Percentiles rank a stretch among this genome's conserved stretches.
These are phyloP conservation scores for Epinotia ramella DNA, from an alignment of 2,888 invertebrate genomes.

Conservation along the genomic window DNA sequence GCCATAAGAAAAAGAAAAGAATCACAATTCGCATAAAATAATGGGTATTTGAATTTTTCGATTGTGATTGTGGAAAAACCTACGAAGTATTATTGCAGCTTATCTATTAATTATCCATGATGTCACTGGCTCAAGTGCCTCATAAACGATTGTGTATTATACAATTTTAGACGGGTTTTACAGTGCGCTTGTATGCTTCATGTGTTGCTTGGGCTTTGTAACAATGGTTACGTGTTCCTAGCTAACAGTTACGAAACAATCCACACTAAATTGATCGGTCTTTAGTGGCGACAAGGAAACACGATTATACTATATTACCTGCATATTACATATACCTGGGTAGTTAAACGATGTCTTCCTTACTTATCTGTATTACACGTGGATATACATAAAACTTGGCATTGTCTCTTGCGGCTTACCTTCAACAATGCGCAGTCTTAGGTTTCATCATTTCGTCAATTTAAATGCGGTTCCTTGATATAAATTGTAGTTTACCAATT, in stretches of 20 bases:
- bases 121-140: conserved; percentile 21
- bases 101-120: background rate
- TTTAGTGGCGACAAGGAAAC: conserved; percentile 68
- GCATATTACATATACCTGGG: conserved; percentile 5
- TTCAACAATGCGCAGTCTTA: conserved; percentile 25
- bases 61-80: background rate
- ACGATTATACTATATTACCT: conserved; percentile 31
- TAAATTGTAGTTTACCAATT: background rate
- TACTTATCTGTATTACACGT: conserved; percentile 41
- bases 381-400: conserved; percentile 40
- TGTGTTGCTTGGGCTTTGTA: conserved; percentile 63
- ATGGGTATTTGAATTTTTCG: conserved; percentile 27
- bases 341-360: conserved; percentile 4
- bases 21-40: conserved; percentile 28
- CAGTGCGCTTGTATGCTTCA: conserved; percentile 48
- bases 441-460: conserved; percentile 30
- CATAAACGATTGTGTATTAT: conserved; percentile 33
- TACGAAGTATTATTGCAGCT: background rate
- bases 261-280: conserved; percentile 74
- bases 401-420: conserved; percentile 34
- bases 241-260: conserved; percentile 71
- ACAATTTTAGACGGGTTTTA: conserved; percentile 42
- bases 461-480: background rate
- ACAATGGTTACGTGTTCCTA: conserved; percentile 75
- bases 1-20: conserved; percentile 35